Percentiles rank a stretch among this genome's conserved stretches.
These are phyloP conservation scores for Phortica okadai DNA, from an alignment of 2,888 invertebrate genomes.

Conservation along the genomic window DNA sequence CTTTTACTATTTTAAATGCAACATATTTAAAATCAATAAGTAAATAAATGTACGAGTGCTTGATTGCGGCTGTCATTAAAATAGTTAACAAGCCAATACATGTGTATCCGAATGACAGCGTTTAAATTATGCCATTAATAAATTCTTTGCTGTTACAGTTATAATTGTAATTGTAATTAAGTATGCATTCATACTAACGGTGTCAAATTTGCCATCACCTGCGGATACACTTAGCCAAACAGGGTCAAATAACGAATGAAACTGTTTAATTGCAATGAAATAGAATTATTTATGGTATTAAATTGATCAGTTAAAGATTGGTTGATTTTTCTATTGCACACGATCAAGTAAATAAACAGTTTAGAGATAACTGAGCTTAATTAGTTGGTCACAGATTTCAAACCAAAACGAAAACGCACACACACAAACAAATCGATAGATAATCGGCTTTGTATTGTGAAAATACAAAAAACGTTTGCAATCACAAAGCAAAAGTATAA, in stretches of 20 bases:
- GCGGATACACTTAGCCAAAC: no score
- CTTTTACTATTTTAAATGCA: neutral
- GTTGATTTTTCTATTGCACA: no score
- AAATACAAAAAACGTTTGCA: neutral
- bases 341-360: no score
- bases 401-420: no score
- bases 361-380: no score
- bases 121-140: constrained; percentile 52
- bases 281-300: no score
- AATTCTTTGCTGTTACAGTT: neutral
- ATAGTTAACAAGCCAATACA: constrained; percentile 65
- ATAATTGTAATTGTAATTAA: neutral
- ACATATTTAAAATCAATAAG: constrained; percentile 7
- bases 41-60: constrained; percentile 33
- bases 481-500: neutral
- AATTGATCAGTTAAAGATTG: no score
- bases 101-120: constrained; percentile 40
- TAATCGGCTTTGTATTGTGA: neutral
- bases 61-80: constrained; percentile 33
- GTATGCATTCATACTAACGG: no score
- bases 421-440: neutral
- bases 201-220: no score
- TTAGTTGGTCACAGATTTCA: no score
- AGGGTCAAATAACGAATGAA: no score
- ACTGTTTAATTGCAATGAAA: no score